Evolutionary conservation across 2,113 vertebrate genomes (phyloP).

Genomic region (Pelmatolapia mariae): DNA sequence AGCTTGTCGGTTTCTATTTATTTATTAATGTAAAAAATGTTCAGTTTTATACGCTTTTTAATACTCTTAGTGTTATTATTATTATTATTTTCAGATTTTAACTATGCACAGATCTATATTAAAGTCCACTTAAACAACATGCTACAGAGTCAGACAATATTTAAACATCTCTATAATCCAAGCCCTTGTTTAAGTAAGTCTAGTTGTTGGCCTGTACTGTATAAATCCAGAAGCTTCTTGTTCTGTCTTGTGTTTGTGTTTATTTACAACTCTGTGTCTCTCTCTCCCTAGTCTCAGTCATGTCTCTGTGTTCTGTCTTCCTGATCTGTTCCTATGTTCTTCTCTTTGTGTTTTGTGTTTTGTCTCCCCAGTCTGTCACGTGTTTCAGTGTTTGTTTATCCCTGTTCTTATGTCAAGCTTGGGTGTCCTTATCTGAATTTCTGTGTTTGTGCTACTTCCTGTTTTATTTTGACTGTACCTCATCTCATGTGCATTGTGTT

Average conservation of each 20-base stretch:
- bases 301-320: background rate
- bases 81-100: background rate
- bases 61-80: background rate
- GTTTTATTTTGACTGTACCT: background rate
- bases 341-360: background rate
- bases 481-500: background rate
- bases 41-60: background rate
- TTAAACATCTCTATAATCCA: background rate
- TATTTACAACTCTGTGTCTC: background rate
- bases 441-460: background rate
- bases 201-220: background rate
- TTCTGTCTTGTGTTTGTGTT: background rate
- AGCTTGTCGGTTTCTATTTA: background rate
- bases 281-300: fast-evolving
- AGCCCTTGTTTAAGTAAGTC: background rate
- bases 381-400: background rate
- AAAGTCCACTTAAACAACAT: background rate
- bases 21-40: background rate
- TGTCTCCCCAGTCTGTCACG: background rate
- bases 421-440: background rate
- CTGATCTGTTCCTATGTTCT: background rate
- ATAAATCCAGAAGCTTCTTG: background rate
- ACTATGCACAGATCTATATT: fast-evolving
- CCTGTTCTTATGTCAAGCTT: background rate
- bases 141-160: background rate